Evolutionary conservation across 2,797 vertebrate species (phyloP).

Genomic region (Rhodeus uyekii): DNA sequence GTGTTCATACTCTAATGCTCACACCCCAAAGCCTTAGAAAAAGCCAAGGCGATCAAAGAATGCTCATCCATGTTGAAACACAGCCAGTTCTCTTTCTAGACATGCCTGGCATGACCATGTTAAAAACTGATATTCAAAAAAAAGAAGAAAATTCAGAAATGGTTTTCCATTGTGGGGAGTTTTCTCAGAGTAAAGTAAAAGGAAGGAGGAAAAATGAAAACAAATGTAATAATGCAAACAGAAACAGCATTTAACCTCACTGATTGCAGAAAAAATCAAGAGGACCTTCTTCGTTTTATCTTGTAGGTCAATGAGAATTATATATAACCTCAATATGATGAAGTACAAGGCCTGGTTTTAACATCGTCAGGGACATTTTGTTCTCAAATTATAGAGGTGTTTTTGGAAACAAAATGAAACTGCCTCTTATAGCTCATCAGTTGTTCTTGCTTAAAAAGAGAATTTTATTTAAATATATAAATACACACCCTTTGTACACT

Average conservation of each 20-base stretch:
- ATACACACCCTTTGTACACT: background rate
- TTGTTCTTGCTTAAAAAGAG: background rate
- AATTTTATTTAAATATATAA: background rate
- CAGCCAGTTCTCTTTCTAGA: slow-evolving; percentile 19
- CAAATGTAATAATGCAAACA: background rate
- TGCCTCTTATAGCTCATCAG: background rate
- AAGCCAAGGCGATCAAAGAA: slow-evolving; percentile 1
- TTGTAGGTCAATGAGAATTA: background rate
- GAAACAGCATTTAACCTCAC: background rate
- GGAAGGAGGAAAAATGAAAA: background rate
- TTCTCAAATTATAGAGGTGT: background rate
- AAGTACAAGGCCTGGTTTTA: background rate
- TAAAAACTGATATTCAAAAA: background rate
- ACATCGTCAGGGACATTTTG: background rate
- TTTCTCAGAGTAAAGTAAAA: background rate
- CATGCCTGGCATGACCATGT: background rate
- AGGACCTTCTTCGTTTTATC: background rate
- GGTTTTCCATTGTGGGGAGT: background rate
- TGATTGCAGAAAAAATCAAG: slow-evolving; percentile 10
- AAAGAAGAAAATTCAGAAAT: background rate
- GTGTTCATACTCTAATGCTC: slow-evolving; percentile 1
- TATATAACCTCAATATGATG: background rate
- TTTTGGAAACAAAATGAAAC: background rate
- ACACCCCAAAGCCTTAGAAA: background rate
- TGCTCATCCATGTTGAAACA: slow-evolving; percentile 21